phyloP scores from a whole-genome alignment of 2,797 vertebrate species.

The Onychomys arenicola region DNA sequence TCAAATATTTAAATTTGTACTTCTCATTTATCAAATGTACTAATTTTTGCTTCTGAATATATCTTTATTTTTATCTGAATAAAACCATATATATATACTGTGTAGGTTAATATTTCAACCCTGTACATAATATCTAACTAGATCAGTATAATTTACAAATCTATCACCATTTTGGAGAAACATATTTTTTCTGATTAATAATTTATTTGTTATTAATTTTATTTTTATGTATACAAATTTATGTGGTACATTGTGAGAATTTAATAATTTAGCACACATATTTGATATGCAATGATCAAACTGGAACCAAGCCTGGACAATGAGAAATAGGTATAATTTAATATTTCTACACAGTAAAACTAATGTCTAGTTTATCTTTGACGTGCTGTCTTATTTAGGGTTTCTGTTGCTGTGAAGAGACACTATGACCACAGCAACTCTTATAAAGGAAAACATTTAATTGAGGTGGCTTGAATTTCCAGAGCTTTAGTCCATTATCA shows the following conservation, averaged over 20 bases:
- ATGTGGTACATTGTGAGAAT: neutral
- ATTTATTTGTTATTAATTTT: neutral
- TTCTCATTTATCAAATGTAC: neutral
- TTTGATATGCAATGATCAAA: neutral
- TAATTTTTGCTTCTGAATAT: neutral
- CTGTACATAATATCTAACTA: neutral
- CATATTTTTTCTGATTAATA: constrained; percentile 8
- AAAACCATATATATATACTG: neutral
- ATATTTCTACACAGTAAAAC: neutral
- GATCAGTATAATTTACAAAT: neutral
- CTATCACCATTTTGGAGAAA: neutral
- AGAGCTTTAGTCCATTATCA: neutral
- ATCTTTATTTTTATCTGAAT: neutral
- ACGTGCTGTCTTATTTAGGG: neutral
- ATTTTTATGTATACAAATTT: neutral
- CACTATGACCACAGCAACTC: neutral
- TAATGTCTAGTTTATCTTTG: neutral
- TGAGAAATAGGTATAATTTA: neutral
- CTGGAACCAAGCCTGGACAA: neutral
- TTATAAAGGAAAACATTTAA: neutral
- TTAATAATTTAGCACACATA: neutral
- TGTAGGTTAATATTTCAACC: neutral
- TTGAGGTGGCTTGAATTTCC: neutral
- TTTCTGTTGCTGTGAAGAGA: neutral
- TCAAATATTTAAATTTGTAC: neutral